phyloP scores from a whole-genome alignment of 2,888 invertebrate genomes.

The Megalurothrips usitatus region DNA sequence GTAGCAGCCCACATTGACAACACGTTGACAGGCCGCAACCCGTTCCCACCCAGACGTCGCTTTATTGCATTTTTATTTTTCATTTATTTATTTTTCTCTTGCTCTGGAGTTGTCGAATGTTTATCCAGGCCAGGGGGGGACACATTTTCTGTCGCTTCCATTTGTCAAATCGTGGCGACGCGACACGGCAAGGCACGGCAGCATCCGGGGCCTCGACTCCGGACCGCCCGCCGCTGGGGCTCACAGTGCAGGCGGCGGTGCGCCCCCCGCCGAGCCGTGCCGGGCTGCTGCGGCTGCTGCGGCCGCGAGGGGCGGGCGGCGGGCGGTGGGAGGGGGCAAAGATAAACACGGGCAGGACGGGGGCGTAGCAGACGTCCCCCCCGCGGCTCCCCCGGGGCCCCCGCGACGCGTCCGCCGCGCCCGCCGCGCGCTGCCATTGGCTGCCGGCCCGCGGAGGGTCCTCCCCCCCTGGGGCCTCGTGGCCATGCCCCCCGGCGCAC shows the following conservation, averaged over 20 bases:
- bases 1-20: no score
- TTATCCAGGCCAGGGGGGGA: no score
- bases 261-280: not conserved
- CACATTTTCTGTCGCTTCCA: no score
- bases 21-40: no score
- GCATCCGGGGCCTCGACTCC: not conserved
- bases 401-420: not conserved
- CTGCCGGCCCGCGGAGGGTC: not conserved
- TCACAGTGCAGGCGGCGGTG: not conserved
- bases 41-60: no score
- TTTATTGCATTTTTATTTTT: no score
- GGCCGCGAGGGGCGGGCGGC: no score
- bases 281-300: no score
- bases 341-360: no score
- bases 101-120: no score
- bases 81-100: no score
- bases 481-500: not conserved
- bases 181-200: not conserved
- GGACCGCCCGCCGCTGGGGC: not conserved
- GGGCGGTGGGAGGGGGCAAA: not conserved
- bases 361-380: no score
- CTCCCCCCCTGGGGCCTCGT: not conserved
- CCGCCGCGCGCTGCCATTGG: not conserved
- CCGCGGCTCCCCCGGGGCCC: not conserved
- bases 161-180: not conserved